phyloP scores from a whole-genome alignment of 2,113 vertebrate genomes.

The Mastomys coucha region DNA sequence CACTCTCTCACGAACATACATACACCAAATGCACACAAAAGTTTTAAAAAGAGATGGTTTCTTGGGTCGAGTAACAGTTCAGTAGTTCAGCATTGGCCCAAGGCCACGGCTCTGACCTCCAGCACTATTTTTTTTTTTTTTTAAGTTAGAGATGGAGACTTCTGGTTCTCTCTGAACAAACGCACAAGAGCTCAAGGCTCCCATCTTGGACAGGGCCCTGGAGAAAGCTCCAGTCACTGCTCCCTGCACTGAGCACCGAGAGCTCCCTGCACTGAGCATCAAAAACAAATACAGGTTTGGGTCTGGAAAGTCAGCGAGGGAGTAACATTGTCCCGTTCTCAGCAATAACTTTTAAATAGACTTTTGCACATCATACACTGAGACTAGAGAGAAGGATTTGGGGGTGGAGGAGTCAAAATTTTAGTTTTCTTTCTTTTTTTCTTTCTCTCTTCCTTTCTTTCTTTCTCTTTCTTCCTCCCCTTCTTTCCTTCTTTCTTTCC shows the following conservation, averaged over 20 bases:
- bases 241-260: neutral
- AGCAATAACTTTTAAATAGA: neutral
- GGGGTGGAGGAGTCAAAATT: neutral
- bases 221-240: neutral
- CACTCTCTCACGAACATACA: no score
- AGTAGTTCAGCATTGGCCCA: no score
- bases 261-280: neutral
- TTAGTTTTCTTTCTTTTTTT: neutral
- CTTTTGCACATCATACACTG: neutral
- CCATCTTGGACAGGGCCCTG: no score
- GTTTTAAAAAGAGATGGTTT: no score
- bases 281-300: neutral
- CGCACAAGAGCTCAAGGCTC: no score
- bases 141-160: no score
- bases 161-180: no score
- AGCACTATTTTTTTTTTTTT: no score
- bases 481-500: neutral
- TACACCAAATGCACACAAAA: no score
- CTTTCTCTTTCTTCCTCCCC: neutral
- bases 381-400: neutral
- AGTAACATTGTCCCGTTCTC: neutral
- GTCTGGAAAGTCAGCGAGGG: neutral
- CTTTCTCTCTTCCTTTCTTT: neutral
- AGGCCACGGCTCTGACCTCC: no score
- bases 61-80: no score